Base-by-base conservation (phyloP, 2,888 invertebrate species). In the Drosophila siamana region DNA sequence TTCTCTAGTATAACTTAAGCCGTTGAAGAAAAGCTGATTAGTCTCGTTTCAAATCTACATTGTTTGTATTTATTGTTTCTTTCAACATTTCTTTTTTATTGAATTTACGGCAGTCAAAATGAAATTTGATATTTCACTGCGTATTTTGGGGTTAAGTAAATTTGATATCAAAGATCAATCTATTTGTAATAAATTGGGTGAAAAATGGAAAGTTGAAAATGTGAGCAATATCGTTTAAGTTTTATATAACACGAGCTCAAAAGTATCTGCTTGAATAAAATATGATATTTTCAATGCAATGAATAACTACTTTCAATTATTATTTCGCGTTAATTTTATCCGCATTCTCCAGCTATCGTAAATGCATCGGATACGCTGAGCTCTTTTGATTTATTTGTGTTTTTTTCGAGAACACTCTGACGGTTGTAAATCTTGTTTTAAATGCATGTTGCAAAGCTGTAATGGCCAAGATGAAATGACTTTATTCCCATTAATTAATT, bases 401-500 rank as follows among this genome's bases (percentile, higher is more conserved):
- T 7, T 48, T 13, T 6, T n/a, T 36, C 9, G 2, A 6, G 4
- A 11, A 11, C n/a, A n/a, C n/a, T n/a, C 9, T 13, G 8, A n/a
- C 8, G 24, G 8, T 22, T 15, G 1, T 38, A 4, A 26, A 40
- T 15, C 8, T 28, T 52, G 22, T 2, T 16, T 19, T 50, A 15
- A 19, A 40, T 1, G 13, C 1, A 36, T 51, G 33, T 41, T 28
- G 9, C 24, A 22, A 55, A 44, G 15, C 11, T 44, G 26, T 11
- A 50, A 22, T 56, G 11, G 9, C 19, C 22, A 15, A 16, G 16
- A n/a, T 28, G 26, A 13, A 55, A 33, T 19, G 16, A 50, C 30
- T 68, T 51, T n/a, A 51, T 55, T 28, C 13, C 7, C 44, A 16
- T 36, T 30, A 26, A 56, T 56, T 26, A 56, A 56, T 47, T 56